Evolutionary conservation across 2,113 vertebrate genomes (phyloP), one percentile per base, ranked within the genome.

Genomic region (Penelope pileata): DNA sequence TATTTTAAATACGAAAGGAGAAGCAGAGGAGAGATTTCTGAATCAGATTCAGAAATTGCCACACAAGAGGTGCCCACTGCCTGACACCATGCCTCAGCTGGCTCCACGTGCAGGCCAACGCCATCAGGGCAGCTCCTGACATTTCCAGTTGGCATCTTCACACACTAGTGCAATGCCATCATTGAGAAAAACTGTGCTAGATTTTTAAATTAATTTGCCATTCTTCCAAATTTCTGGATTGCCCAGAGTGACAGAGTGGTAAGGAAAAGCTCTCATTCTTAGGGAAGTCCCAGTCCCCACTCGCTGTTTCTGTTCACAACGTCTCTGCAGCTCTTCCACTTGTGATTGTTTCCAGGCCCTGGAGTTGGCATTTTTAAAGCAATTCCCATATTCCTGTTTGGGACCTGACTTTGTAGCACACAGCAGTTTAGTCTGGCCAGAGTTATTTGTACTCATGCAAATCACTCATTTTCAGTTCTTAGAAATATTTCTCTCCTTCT

Each of bases 11-110:
- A 30, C 10, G 43, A 70, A 51, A 13, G 50, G 26, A 64, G 74
- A 69, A 64, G 21, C 15, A 68, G n/a, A 64, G 58, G 22, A 42
- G 7, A 58, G 40, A 16, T 19, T 47, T 47, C 45, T 47, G 45
- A 47, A 60, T 74, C 56, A 66, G 75, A 22, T 47, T 59, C 64
- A 48, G 76, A 42, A 70, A 47, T 12, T 36, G 43, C 50, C 14
- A 18, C 56, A 47, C 56, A 0, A 0, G 34, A 68, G 48, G 43
- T 47, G 34, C 72, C 18, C 0, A 1, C 34, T 29, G 53, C 40
- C 53, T 1, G 1, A 34, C 45, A 17, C 26, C 10, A 30, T 21
- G 38, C 30, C 56, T 53, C 3, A 0, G 17, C 69, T 59, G 48
- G 38, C 63, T 15, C 42, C 15, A 15, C 15, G 42, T 43, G 42